Evolutionary conservation across 1,140 invertebrate species (phyloP).

Genomic region (Thaumatotibia leucotreta): DNA sequence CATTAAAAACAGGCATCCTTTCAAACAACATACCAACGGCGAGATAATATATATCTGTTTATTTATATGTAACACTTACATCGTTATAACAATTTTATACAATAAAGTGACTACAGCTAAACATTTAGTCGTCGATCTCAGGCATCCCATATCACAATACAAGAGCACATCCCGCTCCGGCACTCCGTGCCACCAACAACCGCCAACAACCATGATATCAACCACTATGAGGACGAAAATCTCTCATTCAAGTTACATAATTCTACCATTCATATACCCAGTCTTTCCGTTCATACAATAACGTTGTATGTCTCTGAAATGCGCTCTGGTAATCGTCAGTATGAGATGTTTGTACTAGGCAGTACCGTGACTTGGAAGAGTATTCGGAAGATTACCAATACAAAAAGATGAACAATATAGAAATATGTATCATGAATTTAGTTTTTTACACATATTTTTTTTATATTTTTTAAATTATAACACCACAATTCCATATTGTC

Average conservation of each 20-base stretch:
- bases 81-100: conserved; percentile 49
- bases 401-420: conserved; percentile 24
- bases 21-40: conserved; percentile 40
- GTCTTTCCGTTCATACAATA: conserved; percentile 19
- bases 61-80: conserved; percentile 68
- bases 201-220: conserved; percentile 37
- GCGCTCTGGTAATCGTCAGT: not conserved
- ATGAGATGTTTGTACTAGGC: not conserved
- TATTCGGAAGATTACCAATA: conserved; percentile 12
- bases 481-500: conserved; percentile 58
- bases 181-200: conserved; percentile 35
- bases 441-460: conserved; percentile 46
- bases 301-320: conserved; percentile 14
- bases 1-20: conserved; percentile 68
- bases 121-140: conserved; percentile 40
- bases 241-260: conserved; percentile 37
- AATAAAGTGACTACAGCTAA: conserved; percentile 40
- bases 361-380: not conserved
- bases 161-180: conserved; percentile 52
- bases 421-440: conserved; percentile 36
- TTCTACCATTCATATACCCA: conserved; percentile 25
- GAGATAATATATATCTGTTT: conserved; percentile 53
- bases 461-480: conserved; percentile 52
- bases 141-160: conserved; percentile 49
- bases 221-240: conserved; percentile 27